Percentiles rank a stretch among this genome's conserved stretches.
Evolutionary conservation across 2,113 vertebrate genomes (phyloP).

Genomic region (Bombycilla garrulus): DNA sequence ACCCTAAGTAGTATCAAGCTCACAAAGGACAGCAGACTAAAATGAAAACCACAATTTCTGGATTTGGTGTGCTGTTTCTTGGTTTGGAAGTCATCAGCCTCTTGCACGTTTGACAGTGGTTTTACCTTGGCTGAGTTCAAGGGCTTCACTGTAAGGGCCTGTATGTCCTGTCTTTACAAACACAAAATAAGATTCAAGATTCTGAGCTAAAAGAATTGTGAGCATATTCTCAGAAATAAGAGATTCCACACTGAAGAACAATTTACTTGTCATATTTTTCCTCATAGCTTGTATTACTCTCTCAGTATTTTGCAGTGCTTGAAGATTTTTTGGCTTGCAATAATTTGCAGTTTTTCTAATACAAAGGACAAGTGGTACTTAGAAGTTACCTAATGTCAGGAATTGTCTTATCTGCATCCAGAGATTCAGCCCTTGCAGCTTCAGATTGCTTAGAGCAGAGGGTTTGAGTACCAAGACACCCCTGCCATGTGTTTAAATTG

Average conservation of each 20-base stretch:
- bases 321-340: not conserved
- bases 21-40: not conserved
- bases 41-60: not conserved
- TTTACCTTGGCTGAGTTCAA: not conserved
- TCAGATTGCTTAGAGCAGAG: not conserved
- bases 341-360: not conserved
- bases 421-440: not conserved
- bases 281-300: not conserved
- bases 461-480: not conserved
- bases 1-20: not conserved
- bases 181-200: not conserved
- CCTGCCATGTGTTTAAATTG: not conserved
- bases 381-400: not conserved
- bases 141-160: not conserved
- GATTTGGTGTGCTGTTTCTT: not conserved
- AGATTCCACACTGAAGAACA: not conserved
- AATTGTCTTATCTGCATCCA: not conserved
- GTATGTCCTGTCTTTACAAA: not conserved
- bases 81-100: not conserved
- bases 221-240: not conserved
- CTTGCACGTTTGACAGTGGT: not conserved
- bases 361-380: not conserved
- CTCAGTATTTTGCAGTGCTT: not conserved
- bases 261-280: not conserved
- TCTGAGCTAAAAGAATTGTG: not conserved